Base-by-base conservation (phyloP, 1,140 invertebrate genomes). In the Caligus rogercresseyi region DNA sequence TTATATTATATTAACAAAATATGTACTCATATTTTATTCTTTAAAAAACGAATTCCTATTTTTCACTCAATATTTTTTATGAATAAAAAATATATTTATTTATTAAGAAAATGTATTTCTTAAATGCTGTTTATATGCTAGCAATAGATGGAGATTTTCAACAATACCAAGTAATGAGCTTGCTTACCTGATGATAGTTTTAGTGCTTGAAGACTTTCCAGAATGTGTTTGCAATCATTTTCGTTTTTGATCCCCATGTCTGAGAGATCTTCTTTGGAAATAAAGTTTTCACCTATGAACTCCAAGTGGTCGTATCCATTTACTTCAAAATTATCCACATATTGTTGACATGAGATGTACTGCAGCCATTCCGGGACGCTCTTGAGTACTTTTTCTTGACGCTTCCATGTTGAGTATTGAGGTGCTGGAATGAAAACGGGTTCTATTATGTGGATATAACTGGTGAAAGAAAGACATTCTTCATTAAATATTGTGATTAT, bases 261-360 rank as follows among this genome's bases (percentile, higher is more conserved):
- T 18, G 19, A 16, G n/a, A 63, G 24, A 20, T 63, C 61, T 26
- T 63, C 61, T 4, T 13, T 3, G n/a, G 19, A 2, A 23, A 63
- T 56, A 21, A 63, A 14, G 43, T 25, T 54, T 3, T 21, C 52
- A 4, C 61, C 61, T 25, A 63, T 63, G 23, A 58, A 63, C 19
- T 63, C 52, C 14, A 63, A 15, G 57, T 63, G 16, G 23, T 63
- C 61, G 25, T 54, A 63, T 21, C 61, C 61, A 25, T 63, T 52
- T 15, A 18, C 52, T 55, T 54, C 52, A 53, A 63, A 63, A 21
- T 24, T 43, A 18, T 60, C 25, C 15, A 16, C 57, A 60, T 25
- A 60, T 25, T 25, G 14, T 60, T 60, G 20, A 20, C 21, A 60
- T 13, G 16, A 18, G 3, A 24, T 25, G 21, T 26, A 18, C 25